Conservation (phyloP, 2,113 vertebrate genomes). For the Aviceda subcristata region DNA sequence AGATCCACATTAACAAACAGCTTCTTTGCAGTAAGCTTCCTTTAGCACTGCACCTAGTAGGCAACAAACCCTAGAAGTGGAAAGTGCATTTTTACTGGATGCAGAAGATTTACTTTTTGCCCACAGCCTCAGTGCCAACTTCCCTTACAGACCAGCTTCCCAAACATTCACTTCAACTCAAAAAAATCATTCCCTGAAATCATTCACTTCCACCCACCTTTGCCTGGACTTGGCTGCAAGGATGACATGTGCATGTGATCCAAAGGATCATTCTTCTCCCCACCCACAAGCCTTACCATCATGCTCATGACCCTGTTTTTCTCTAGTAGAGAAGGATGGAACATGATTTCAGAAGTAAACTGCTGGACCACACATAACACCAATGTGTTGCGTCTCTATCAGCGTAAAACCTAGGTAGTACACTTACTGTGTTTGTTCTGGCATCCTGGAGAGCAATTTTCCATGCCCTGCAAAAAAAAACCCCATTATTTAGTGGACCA, state of each 20-base stretch:
- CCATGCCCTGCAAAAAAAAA: conserved; percentile 69
- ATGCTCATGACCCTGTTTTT: neutral
- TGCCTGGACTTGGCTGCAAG: neutral
- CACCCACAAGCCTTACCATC: neutral
- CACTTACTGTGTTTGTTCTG: conserved; percentile 78
- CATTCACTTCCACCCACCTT: neutral
- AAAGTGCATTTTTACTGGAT: neutral
- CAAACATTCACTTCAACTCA: neutral
- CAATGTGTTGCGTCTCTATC: neutral
- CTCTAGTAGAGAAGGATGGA: neutral
- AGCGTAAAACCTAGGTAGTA: neutral
- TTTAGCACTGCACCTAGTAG: neutral
- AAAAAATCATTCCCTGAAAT: neutral
- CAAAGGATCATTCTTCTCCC: neutral
- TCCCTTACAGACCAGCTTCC: neutral
- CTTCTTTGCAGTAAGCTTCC: neutral
- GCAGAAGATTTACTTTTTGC: neutral
- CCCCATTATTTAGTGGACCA: neutral
- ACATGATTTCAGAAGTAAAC: neutral
- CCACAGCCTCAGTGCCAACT: neutral
- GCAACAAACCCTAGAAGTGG: neutral
- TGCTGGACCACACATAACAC: neutral
- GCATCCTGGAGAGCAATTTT: conserved; percentile 80
- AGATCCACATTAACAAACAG: neutral
- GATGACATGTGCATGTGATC: neutral